Evolutionary conservation across 2,113 vertebrate genomes (phyloP), one percentile per base, ranked within the genome.

Genomic region (Desmodus rotundus): DNA sequence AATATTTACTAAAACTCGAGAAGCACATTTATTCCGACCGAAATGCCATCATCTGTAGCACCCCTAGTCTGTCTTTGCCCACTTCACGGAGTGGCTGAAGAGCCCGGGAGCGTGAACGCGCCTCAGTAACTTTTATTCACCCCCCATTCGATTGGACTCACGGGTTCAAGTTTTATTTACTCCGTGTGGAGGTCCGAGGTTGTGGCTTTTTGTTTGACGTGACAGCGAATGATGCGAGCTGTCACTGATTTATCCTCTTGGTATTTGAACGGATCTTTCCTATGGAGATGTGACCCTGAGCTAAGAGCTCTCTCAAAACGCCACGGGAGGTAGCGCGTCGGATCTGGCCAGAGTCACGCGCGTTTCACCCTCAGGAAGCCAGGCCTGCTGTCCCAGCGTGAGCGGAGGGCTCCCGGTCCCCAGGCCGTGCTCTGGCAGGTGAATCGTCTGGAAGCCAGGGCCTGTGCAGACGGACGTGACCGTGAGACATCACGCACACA

Each of bases 371-470:
- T 97, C 90, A 65, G 96, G 98, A 97, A 96, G 91, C 95, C 97
- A 98, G 98, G 98, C 98, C 89, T 98, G 97, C 84, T 98, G 97
- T 97, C 97, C 93, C 96, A 98, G 97, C 97, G 96, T 98, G 97
- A 98, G 97, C 96, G n/a, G n/a, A 98, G 94, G 98, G 96, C 92
- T 98, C 84, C 87, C 98, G 78, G 96, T 98, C 98, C 97, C 70
- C 93, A 96, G 97, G 95, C n/a, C n/a, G n/a, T n/a, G n/a, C n/a
- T n/a, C n/a, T n/a, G n/a, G n/a, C n/a, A n/a, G n/a, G n/a, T n/a
- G n/a, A n/a, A n/a, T n/a, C n/a, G n/a, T n/a, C n/a, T n/a, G n/a
- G n/a, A n/a, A n/a, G n/a, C n/a, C 93, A 96, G 97, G 95, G 97
- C 95, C 88, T 97, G 92, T 97, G 97, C 95, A 96, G 98, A 98